A percentile compares a stretch with the other conserved stretches of the same genome.
Conservation (phyloP, 2,113 vertebrate species). For the Hemichromis elongatus region DNA sequence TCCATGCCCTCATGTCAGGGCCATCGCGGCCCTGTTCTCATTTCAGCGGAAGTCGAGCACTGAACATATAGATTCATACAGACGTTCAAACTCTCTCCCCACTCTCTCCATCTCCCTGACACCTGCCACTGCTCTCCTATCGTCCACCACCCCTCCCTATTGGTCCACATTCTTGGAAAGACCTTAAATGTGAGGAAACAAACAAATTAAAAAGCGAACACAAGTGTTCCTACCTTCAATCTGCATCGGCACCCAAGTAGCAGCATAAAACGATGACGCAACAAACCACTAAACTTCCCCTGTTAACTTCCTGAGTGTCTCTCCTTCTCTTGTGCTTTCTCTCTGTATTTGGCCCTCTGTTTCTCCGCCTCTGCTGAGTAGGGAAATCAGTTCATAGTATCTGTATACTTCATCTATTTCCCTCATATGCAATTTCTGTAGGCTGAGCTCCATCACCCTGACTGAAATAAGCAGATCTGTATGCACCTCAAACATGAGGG, state of each 20-base stretch:
- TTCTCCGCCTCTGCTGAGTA: constrained; percentile 31
- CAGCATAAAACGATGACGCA: constrained; percentile 73
- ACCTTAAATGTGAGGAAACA: not conserved
- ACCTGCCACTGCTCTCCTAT: constrained; percentile 16
- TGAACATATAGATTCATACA: constrained; percentile 2
- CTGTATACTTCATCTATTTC: constrained; percentile 34
- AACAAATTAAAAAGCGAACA: not conserved
- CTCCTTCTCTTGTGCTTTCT: constrained; percentile 56
- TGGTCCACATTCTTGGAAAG: not conserved
- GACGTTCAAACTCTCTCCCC: constrained; percentile 6
- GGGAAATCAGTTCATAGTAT: constrained; percentile 49
- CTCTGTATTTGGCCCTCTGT: constrained; percentile 37
- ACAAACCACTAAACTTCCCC: constrained; percentile 80
- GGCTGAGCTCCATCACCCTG: not conserved
- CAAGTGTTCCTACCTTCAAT: constrained; percentile 66
- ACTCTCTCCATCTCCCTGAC: constrained; percentile 6
- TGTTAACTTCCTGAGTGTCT: constrained; percentile 76
- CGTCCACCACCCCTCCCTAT: not conserved
- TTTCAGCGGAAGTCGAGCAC: constrained; percentile 58
- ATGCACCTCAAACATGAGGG: not conserved
- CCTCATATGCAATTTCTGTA: not conserved
- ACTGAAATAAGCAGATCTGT: not conserved
- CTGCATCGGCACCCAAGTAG: constrained; percentile 64
- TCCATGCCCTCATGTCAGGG: constrained; percentile 17
- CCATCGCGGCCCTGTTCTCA: constrained; percentile 11